These are phyloP conservation scores for human (Homo sapiens) DNA, from an alignment of 2,113 vertebrate species.

Conservation along the genomic window DNA sequence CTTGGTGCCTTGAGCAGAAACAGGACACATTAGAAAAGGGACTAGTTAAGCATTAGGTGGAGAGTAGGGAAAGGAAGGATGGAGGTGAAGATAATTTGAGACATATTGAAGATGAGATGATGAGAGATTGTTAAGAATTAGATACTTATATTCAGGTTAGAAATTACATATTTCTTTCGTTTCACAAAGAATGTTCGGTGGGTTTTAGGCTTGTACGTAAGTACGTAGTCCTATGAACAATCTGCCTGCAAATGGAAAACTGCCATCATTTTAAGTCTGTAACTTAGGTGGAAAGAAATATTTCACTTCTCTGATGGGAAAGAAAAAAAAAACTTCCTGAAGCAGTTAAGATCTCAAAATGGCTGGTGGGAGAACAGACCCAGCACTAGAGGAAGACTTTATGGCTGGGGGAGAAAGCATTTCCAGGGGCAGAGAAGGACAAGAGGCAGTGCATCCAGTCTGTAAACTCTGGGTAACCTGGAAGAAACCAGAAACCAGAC, in stretches of 20 bases:
- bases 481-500: conserved; percentile 71
- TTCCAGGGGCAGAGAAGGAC: neutral
- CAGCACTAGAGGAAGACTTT: neutral
- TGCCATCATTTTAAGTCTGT: neutral
- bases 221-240: neutral
- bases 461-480: conserved; percentile 71
- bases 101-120: neutral
- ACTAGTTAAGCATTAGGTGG: too few species aligned
- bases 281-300: neutral
- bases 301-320: neutral
- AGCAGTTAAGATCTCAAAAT: neutral
- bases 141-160: neutral
- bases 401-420: neutral
- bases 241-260: neutral
- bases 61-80: neutral
- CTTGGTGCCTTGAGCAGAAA: neutral
- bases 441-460: neutral
- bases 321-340: neutral
- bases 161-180: neutral
- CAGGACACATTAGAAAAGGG: neutral
- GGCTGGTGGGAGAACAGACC: neutral
- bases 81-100: neutral
- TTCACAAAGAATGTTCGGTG: neutral
- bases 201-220: neutral
- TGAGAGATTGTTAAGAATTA: neutral